Base-by-base conservation (phyloP, 2,113 vertebrate genomes). In the Acanthochromis polyacanthus region DNA sequence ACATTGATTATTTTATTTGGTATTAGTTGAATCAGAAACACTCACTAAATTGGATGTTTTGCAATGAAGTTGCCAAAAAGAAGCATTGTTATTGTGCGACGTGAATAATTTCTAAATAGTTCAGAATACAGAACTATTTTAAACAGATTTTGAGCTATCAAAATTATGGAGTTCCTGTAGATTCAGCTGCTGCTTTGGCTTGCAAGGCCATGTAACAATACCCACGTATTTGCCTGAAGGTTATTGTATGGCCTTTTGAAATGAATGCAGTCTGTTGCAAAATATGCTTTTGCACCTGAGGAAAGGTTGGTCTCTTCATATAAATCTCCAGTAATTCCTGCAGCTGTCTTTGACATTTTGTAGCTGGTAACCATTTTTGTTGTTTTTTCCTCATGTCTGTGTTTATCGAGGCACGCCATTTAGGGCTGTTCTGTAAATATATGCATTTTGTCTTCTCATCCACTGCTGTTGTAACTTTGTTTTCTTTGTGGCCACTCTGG, bases 291-390 rank as follows among this genome's bases (percentile, higher is more conserved):
- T 51, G 79, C 80, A 89, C 86, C 86, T 56, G 71, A 68, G 80
- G 76, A 81, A 86, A 91, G 79, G 80, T 84, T 91, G 72, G 65
- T 87, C 82, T 84, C 70, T 57, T 69, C 74, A 87, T 87, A 74
- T 75, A 66, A 90, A 76, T 88, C 84, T 78, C 71, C 67, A 17
- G 74, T 78, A 60, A 79, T 80, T 88, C 88, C 89, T 75, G 71
- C 72, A 89, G 88, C 91, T 81, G 76, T 78, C 88, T 79, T 59
- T 92, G 93, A 93, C 89, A 93, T 90, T 93, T 91, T 78, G 50
- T 46, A 20, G 36, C 58, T 65, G 70, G 28, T 74, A 75, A 86
- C 55, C 61, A 62, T 73, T 86, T 78, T 48, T 48, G 40, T 80
- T 76, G 25, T 82, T 83, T 73, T 52, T 6, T 36, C 32, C 71